Base-by-base conservation (phyloP, 1,140 invertebrate genomes). In the Oryctes rhinoceros region DNA sequence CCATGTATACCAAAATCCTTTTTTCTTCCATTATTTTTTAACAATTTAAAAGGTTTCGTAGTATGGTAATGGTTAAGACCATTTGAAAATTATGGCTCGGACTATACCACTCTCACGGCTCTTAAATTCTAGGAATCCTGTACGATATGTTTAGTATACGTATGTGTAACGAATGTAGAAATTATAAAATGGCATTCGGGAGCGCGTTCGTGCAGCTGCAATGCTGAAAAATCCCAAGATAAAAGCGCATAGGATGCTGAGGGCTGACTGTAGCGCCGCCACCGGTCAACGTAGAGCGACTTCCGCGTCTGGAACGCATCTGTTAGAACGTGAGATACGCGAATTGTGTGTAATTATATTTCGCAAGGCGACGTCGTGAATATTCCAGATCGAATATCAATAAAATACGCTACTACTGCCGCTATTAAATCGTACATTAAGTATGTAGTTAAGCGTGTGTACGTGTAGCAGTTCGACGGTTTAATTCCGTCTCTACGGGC, bases 291-390 rank as follows among this genome's bases (percentile, higher is more conserved):
- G 18, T 6, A 7, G 13, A n/a, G n/a, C 53, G 53, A 59, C 53
- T 59, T 59, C 53, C 53, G 53, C 53, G 53, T 59, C 53, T 59
- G 53, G 53, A 18, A 59, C 53, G 5, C 53, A 59, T 59, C 53
- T 59, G 13, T 18, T 59, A 59, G 18, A 18, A 59, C 53, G 53
- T n/a, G 53, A n/a, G 53, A 59, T 59, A 59, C 53, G 53, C 53
- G 15, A 59, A 59, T 59, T 18, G 18, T 59, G 15, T 59, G 18
- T n/a, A 59, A n/a, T 59, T 59, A 18, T 59, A 59, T 59, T 59
- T n/a, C 5, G 15, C 15, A 1, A 18, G 53, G 15, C 53, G 3
- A 59, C 53, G 53, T 59, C 18, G 18, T 59, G 18, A 59, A 44
- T 44, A 44, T 44, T 10, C 39, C 5, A 59, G 53, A 59, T 59